phyloP scores from a whole-genome alignment of 2,797 vertebrate genomes.

The Eleutherodactylus coqui region DNA sequence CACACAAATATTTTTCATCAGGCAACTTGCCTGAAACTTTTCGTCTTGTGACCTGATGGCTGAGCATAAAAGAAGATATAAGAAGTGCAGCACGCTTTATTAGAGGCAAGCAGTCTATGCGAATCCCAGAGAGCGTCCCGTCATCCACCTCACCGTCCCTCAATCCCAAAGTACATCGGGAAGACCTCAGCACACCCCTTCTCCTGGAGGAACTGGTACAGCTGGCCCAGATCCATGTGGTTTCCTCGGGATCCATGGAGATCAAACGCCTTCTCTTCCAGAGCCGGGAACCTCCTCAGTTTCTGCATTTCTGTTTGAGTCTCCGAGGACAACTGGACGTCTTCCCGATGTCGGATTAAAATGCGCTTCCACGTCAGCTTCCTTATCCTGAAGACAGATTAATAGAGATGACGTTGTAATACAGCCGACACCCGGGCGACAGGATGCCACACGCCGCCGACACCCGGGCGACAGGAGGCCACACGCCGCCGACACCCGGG shows the following conservation, averaged over 20 bases:
- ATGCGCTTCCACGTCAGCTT: constrained; percentile 96
- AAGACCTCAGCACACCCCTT: constrained; percentile 88
- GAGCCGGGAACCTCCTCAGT: constrained; percentile 83
- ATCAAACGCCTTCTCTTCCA: constrained; percentile 91
- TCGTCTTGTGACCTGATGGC: no score
- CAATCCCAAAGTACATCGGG: constrained; percentile 80
- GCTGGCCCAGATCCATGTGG: constrained; percentile 96
- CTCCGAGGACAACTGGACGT: constrained; percentile 78
- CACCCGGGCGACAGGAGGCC: no score
- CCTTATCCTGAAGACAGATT: constrained; percentile 81
- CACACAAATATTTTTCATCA: no score
- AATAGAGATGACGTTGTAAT: not conserved
- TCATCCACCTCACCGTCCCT: constrained; percentile 69
- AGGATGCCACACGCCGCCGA: no score
- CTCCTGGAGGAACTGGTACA: constrained; percentile 90
- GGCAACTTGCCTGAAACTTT: no score
- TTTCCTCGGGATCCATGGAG: constrained; percentile 87
- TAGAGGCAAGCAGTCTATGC: no score
- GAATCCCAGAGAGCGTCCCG: no score
- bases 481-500: no score
- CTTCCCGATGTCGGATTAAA: constrained; percentile 94
- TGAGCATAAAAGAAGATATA: no score
- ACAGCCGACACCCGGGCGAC: no score
- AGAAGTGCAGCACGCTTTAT: no score
- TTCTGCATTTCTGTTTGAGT: constrained; percentile 69